Conservation (phyloP, 2,888 invertebrate species). For the Zygaena filipendulae region DNA sequence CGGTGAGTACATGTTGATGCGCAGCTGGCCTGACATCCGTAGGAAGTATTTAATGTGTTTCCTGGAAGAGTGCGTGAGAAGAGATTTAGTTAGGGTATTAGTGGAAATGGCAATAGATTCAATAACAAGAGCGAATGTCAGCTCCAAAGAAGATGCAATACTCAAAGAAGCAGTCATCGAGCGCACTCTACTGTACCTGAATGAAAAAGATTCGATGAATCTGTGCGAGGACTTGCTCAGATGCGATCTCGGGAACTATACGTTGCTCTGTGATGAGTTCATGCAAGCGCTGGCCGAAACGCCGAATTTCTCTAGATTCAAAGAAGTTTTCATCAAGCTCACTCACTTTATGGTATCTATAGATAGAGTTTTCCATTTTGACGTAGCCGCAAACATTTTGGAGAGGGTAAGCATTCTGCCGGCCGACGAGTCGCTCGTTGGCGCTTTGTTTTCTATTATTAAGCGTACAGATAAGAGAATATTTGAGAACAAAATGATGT, state of each 20-base stretch:
- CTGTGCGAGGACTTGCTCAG: slow-evolving; percentile 28
- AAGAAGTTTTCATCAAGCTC: slow-evolving; percentile 34
- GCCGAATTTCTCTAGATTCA: slow-evolving; percentile 49
- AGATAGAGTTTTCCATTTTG: slow-evolving; percentile 23
- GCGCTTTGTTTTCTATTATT: slow-evolving; percentile 31
- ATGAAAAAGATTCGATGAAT: slow-evolving; percentile 25
- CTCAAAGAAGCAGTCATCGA: slow-evolving; percentile 27
- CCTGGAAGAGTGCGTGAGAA: slow-evolving; percentile 28
- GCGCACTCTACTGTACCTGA: slow-evolving; percentile 30
- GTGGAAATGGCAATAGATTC: slow-evolving; percentile 39
- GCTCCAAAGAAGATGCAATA: slow-evolving; percentile 16
- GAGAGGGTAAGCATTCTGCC: slow-evolving; percentile 45
- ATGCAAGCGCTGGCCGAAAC: slow-evolving; percentile 36
- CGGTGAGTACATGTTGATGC: slow-evolving; percentile 31
- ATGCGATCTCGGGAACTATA: slow-evolving; percentile 11
- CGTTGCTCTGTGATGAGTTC: slow-evolving; percentile 32
- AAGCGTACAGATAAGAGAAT: slow-evolving; percentile 28
- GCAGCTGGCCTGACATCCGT: slow-evolving; percentile 20
- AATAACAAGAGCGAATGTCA: slow-evolving; percentile 15
- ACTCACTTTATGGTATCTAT: slow-evolving; percentile 28
- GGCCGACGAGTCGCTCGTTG: slow-evolving; percentile 26
- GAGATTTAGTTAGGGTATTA: slow-evolving; percentile 29
- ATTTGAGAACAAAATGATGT: slow-evolving; percentile 27
- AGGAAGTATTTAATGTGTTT: slow-evolving; percentile 27
- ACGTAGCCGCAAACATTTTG: slow-evolving; percentile 30